phyloP scores from a whole-genome alignment of 2,113 vertebrate genomes.

The Osmerus mordax region DNA sequence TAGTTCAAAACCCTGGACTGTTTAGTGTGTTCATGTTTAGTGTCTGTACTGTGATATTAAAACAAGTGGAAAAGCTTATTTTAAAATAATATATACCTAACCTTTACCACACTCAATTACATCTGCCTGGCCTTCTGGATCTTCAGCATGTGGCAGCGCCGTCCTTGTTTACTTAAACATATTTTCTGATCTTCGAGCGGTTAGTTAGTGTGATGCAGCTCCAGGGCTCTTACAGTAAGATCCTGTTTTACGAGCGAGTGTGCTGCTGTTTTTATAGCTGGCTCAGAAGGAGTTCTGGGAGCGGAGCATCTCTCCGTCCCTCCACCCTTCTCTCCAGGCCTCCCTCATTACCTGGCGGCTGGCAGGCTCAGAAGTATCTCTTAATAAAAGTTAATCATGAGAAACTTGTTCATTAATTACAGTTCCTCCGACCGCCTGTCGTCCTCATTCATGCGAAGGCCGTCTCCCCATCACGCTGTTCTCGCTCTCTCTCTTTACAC shows the following conservation, averaged over 20 bases:
- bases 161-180: neutral
- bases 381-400: constrained; percentile 79
- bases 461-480: no score
- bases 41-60: no score
- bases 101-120: no score
- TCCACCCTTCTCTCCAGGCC: constrained; percentile 29
- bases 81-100: no score
- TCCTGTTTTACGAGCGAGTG: neutral
- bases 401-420: constrained; percentile 80
- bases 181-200: neutral
- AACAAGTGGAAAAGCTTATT: no score
- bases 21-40: no score
- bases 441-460: neutral
- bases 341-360: constrained; percentile 71
- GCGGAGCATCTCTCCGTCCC: constrained; percentile 8
- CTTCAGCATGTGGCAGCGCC: no score
- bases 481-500: no score
- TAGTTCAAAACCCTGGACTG: neutral
- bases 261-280: constrained; percentile 30
- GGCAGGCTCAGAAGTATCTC: constrained; percentile 70
- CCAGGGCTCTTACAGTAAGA: neutral
- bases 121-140: no score
- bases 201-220: neutral
- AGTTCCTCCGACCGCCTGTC: constrained; percentile 56
- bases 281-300: constrained; percentile 16